These are phyloP conservation scores for Drosophila koepferae DNA, from an alignment of 2,888 invertebrate species.

Conservation along the genomic window DNA sequence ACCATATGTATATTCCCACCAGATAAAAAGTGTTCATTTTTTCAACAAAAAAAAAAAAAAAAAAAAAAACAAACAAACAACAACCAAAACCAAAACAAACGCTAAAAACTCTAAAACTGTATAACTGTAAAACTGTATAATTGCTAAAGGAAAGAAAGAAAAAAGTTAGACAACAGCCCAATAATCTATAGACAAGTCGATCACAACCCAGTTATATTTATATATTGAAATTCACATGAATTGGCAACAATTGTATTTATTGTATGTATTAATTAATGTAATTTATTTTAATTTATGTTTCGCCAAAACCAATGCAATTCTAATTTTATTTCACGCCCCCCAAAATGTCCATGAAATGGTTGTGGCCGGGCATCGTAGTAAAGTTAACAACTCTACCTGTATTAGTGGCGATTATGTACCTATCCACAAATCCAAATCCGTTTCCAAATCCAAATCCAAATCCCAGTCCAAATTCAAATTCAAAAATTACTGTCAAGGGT, in stretches of 20 bases:
- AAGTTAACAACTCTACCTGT: conserved; percentile 24
- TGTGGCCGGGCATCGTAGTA: conserved; percentile 47
- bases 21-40: conserved; percentile 86
- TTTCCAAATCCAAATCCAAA: conserved; percentile 15
- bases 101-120: conserved; percentile 26
- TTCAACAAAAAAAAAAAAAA: conserved; percentile 70
- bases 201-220: conserved; percentile 59
- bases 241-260: conserved; percentile 61
- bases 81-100: conserved; percentile 27
- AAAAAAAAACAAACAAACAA: conserved; percentile 33
- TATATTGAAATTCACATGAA: conserved; percentile 34
- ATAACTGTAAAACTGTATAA: conserved; percentile 28
- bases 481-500: conserved; percentile 25
- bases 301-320: conserved; percentile 18
- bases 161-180: conserved; percentile 3
- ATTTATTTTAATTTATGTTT: conserved; percentile 52
- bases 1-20: conserved; percentile 85
- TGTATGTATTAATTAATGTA: conserved; percentile 78
- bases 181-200: conserved; percentile 29
- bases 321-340: conserved; percentile 40
- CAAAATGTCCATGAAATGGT: conserved; percentile 62
- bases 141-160: conserved; percentile 10
- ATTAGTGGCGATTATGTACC: conserved; percentile 28
- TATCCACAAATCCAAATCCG: conserved; percentile 19
- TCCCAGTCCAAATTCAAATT: conserved; percentile 2